Base-by-base conservation (phyloP, 2,888 invertebrate genomes). In the Masnerella sp. region DNA sequence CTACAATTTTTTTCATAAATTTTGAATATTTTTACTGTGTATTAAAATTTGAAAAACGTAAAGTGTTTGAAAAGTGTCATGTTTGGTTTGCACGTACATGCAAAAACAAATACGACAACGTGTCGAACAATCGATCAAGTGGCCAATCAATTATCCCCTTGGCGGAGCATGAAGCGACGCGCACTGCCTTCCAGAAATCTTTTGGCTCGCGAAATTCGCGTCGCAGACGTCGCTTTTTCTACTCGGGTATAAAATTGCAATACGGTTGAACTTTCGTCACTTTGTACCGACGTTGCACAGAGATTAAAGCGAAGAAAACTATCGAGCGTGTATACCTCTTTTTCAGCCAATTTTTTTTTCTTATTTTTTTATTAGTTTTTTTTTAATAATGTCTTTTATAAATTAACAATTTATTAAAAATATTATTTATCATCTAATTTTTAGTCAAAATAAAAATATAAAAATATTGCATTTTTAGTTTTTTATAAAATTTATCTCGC, bases 141-240 rank as follows among this genome's bases (percentile, higher is more conserved):
- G 77, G 77, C 78, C 82, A 83, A 85, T 85, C 85, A 81, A 85
- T 85, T 85, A 85, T 85, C 82, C 79, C 76, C 83, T 83, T 76
- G 82, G 76, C 72, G 78, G 71, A 86, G 85, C 83, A 78, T 80
- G 77, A 85, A 74, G 71, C 74, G 51, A 71, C 67, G 59, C 52
- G 73, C 74, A 42, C 65, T 74, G 74, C 75, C 74, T 74, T 74
- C 54, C 51, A 76, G 65, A 74, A 74, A 45, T 74, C 71, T 74
- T 69, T 52, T 58, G 56, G 62, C 58, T 68, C 71, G 64, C 62
- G 69, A 59, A 70, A 70, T 40, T 64, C 71, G 52, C 72, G 74
- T 64, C 61, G 73, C 58, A 68, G 56, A 69, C 67, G 67, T 65
- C 43, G 71, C 72, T 77, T 78, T 80, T 80, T 74, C 69, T 78